Evolutionary conservation across 1,140 invertebrate genomes (phyloP), one percentile per base, ranked within the genome.

Genomic region (Ectropis grisescens): DNA sequence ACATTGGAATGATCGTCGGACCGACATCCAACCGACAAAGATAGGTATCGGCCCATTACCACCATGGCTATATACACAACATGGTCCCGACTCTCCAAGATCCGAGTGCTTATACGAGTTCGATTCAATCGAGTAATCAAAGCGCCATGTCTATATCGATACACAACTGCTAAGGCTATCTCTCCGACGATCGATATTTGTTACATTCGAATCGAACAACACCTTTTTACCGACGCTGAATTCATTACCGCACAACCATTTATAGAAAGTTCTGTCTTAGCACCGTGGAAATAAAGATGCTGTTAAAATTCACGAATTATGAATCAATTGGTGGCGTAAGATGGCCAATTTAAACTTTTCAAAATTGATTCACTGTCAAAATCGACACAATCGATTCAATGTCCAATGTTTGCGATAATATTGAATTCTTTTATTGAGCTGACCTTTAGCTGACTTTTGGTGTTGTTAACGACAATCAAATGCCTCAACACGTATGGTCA

Each of bases 41-140:
- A 69, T 69, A 62, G 51, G 60, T 61, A 68, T 68, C 62, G 54
- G 34, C 57, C n/a, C 58, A 58, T 69, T 60, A 62, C 54, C 48
- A 52, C 53, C 57, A 52, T n/a, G n/a, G n/a, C n/a, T n/a, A n/a
- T n/a, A n/a, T 47, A 46, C 54, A 50, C 54, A 57, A 66, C 59
- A 62, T 34, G 61, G 45, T 51, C 45, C 43, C 48, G 41, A 57
- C 16, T 19, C 16, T 19, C 16, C 8, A 19, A 58, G 43, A 46
- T 35, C 55, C 40, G 36, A 54, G 46, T 51, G 45, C 49, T 48
- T 52, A 58, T 60, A 61, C 61, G 55, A 57, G 52, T 64, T 51
- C 52, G 68, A 70, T 71, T 65, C 58, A 79, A 76, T 68, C 69
- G 57, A 65, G 50, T 69, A 76, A 80, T 80, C 75, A 76, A 70